These are phyloP conservation scores for Leptopilina syphax DNA, from an alignment of 2,888 invertebrate species.

Conservation along the genomic window DNA sequence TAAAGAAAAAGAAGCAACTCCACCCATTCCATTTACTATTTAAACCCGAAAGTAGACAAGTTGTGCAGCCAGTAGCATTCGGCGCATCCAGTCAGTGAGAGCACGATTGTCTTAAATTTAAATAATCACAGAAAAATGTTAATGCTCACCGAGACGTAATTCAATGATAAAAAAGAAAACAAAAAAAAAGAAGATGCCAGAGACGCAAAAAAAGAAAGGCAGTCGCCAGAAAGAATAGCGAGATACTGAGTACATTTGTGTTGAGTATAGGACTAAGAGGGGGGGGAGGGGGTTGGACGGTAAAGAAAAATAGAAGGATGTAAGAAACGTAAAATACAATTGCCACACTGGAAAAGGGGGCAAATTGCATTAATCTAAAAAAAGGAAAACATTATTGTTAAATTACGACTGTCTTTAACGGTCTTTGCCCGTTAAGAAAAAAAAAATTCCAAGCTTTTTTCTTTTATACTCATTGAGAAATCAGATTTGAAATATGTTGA, in stretches of 20 bases:
- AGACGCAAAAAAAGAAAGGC: conserved; percentile 22
- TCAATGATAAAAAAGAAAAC: conserved; percentile 37
- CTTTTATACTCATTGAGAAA: too few relatives aligned
- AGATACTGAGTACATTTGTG: neutral
- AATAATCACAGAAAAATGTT: conserved; percentile 74
- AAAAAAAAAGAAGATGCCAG: conserved; percentile 4
- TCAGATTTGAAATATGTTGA: too few relatives aligned
- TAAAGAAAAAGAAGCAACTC: conserved; percentile 21
- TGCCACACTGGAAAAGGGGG: conserved; percentile 31
- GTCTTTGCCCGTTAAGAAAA: neutral
- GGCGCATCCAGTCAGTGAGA: conserved; percentile 4
- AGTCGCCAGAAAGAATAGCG: neutral
- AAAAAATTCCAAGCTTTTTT: too few relatives aligned
- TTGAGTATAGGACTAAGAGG: conserved; percentile 7
- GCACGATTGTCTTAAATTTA: conserved; percentile 72
- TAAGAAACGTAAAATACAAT: conserved; percentile 40
- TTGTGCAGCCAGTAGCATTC: conserved; percentile 14
- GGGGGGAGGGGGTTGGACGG: neutral
- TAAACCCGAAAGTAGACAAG: conserved; percentile 21
- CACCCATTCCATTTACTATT: conserved; percentile 35
- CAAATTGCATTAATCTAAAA: conserved; percentile 51
- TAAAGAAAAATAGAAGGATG: neutral
- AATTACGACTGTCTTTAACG: conserved; percentile 48
- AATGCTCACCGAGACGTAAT: conserved; percentile 56
- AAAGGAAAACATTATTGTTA: conserved; percentile 53